Conservation (phyloP, 1,140 invertebrate species). For the Theocolax elegans region DNA sequence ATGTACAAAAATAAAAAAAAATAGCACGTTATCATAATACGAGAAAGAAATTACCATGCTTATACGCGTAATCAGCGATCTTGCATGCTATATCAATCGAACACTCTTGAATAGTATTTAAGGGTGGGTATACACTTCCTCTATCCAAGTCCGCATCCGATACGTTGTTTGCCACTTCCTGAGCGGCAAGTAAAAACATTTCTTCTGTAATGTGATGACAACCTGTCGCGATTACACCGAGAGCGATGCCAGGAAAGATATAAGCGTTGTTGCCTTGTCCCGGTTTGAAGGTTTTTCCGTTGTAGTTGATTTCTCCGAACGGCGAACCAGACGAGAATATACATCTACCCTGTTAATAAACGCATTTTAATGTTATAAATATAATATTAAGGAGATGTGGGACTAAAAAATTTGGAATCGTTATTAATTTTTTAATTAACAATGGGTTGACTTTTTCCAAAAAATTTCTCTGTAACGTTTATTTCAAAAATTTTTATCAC, state of each 20-base stretch:
- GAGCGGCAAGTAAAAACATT: constrained; percentile 89
- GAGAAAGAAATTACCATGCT: constrained; percentile 65
- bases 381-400: too few species aligned
- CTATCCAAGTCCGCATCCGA: constrained; percentile 75
- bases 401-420: too few species aligned
- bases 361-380: too few species aligned
- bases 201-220: constrained; percentile 91
- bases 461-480: too few species aligned
- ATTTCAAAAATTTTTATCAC: too few species aligned
- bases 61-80: constrained; percentile 78
- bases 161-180: constrained; percentile 79
- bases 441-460: too few species aligned
- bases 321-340: constrained; percentile 95
- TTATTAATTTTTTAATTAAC: too few species aligned
- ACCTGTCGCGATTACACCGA: constrained; percentile 88
- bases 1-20: too few species aligned
- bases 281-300: constrained; percentile 84
- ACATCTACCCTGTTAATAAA: constrained; percentile 77
- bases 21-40: neutral
- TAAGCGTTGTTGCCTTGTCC: constrained; percentile 98
- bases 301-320: constrained; percentile 82
- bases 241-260: constrained; percentile 93
- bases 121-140: constrained; percentile 82
- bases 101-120: constrained; percentile 78
- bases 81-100: constrained; percentile 79